Percentiles rank a stretch among this genome's conserved stretches.
Evolutionary conservation across 2,113 vertebrate genomes (phyloP).

Genomic region (Alethe castanea): DNA sequence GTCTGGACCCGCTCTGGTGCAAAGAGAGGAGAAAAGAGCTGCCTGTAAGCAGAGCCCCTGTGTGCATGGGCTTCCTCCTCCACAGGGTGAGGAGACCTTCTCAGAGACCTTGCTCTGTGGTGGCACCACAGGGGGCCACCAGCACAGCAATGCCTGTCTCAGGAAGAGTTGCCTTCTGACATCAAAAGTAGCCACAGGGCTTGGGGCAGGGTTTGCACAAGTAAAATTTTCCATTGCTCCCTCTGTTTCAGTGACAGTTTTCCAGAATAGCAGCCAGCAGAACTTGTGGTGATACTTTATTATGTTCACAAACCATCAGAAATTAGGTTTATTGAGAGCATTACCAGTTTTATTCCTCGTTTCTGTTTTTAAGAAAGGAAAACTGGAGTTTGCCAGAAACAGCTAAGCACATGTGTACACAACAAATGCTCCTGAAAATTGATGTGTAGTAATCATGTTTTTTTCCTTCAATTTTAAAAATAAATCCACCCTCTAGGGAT

Average conservation of each 20-base stretch:
- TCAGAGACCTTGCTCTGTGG: fast-evolving
- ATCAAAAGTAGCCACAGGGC: neutral
- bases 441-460: neutral
- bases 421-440: neutral
- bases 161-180: neutral
- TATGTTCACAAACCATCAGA: neutral
- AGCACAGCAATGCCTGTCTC: neutral
- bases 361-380: neutral
- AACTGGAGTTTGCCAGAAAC: neutral
- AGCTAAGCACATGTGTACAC: fast-evolving
- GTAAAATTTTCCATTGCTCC: neutral
- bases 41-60: neutral
- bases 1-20: neutral
- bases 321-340: neutral
- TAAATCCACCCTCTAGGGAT: neutral
- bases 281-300: neutral
- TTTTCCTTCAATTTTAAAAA: neutral
- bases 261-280: neutral
- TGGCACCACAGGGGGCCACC: neutral
- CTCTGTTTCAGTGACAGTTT: neutral
- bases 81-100: neutral
- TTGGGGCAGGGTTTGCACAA: neutral
- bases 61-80: neutral
- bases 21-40: neutral
- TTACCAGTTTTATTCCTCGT: neutral